A percentile compares a stretch with the other conserved stretches of the same genome.
Evolutionary conservation across 2,797 vertebrate species (phyloP).

Genomic region (Pangasius krempfi): DNA sequence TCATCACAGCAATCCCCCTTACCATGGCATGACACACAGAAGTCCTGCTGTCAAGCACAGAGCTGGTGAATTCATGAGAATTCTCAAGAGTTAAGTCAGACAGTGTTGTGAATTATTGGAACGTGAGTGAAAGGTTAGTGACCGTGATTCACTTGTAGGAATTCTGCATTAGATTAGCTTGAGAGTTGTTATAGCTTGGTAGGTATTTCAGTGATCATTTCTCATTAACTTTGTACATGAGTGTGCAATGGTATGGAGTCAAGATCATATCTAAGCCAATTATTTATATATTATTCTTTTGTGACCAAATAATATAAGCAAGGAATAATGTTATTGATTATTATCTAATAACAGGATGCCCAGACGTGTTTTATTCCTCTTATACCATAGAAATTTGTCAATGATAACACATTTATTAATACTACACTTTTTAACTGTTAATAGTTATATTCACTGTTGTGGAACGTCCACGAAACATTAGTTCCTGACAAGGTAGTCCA

Average conservation of each 20-base stretch:
- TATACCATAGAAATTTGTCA: not conserved
- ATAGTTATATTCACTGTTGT: not conserved
- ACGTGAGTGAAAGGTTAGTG: not conserved
- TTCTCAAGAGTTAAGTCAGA: not conserved
- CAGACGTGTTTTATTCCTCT: not conserved
- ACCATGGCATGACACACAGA: slow-evolving; percentile 16
- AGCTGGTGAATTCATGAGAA: not conserved
- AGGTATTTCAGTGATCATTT: not conserved
- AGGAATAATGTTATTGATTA: not conserved
- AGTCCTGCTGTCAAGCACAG: slow-evolving; percentile 1
- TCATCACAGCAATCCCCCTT: slow-evolving; percentile 9
- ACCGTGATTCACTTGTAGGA: slow-evolving; percentile 1
- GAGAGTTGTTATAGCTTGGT: not conserved
- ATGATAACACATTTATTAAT: not conserved
- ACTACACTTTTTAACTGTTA: not conserved
- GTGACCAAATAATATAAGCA: not conserved
- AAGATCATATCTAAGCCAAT: not conserved
- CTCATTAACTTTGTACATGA: not conserved
- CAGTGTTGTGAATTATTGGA: not conserved
- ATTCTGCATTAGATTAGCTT: not conserved
- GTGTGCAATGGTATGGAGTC: not conserved
- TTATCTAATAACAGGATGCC: not conserved
- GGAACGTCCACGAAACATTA: not conserved
- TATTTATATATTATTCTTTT: slow-evolving; percentile 3
- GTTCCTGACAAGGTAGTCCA: not conserved